Percentiles rank a stretch among this genome's conserved stretches.
These are phyloP conservation scores for Ramphastos sulfuratus DNA, from an alignment of 2,113 vertebrate species.

Conservation along the genomic window DNA sequence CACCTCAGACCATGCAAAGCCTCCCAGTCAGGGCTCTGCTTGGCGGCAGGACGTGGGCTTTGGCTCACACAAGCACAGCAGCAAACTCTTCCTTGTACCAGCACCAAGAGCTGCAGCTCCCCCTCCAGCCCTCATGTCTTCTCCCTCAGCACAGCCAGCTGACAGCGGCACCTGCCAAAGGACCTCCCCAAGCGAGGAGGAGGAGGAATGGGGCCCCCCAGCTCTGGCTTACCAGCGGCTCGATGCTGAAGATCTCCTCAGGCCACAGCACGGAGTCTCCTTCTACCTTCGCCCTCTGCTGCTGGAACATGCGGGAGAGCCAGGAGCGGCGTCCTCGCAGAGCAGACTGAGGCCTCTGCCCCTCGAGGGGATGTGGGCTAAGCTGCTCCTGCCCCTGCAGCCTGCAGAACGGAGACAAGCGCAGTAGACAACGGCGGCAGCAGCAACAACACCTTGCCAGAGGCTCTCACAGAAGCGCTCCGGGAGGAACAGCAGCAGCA, in stretches of 20 bases:
- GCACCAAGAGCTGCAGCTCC: too few species aligned
- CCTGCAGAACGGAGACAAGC: slow-evolving; percentile 61
- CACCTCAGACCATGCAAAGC: too few species aligned
- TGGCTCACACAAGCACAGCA: too few species aligned
- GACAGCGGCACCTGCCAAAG: too few species aligned
- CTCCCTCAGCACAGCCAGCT: too few species aligned
- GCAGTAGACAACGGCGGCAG: neutral
- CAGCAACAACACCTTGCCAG: neutral
- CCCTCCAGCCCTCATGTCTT: too few species aligned
- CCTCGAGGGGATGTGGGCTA: slow-evolving; percentile 34
- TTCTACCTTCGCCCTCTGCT: slow-evolving; percentile 56
- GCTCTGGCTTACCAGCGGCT: slow-evolving; percentile 77
- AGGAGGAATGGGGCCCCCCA: neutral
- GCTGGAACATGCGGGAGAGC: slow-evolving; percentile 70
- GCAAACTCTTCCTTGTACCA: too few species aligned
- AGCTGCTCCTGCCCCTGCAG: slow-evolving; percentile 58
- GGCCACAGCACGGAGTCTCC: slow-evolving; percentile 69
- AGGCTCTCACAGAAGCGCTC: neutral
- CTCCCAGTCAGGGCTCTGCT: too few species aligned
- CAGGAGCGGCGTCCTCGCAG: slow-evolving; percentile 38
- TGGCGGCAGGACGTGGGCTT: too few species aligned
- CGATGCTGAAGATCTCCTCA: slow-evolving; percentile 71
- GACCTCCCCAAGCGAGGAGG: too few species aligned
- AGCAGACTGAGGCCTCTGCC: slow-evolving; percentile 67
- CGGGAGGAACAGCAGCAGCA: neutral